These are phyloP conservation scores for Noctuana brunneofusca DNA, from an alignment of 2,888 invertebrate species.

Conservation along the genomic window DNA sequence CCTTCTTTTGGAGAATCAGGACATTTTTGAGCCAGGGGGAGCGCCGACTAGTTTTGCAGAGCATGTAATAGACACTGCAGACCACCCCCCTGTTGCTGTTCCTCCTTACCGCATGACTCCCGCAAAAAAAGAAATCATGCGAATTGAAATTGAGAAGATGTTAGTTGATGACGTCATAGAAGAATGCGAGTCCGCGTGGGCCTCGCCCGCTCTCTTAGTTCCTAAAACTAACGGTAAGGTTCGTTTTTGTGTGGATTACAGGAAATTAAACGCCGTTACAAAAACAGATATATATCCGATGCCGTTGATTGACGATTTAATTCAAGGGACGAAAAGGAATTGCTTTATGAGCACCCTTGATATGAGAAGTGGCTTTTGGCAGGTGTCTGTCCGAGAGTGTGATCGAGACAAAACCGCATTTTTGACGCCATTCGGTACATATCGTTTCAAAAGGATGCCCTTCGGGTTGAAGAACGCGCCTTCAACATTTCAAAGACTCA, in stretches of 20 bases:
- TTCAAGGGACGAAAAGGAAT: not conserved
- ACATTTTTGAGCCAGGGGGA: slow-evolving; percentile 13
- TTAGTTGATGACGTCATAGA: not conserved
- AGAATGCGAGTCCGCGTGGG: slow-evolving; percentile 3
- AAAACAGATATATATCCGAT: not conserved
- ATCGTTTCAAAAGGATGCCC: not conserved
- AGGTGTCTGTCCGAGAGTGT: not conserved
- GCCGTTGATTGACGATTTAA: not conserved
- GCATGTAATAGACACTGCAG: not conserved
- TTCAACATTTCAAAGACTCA: slow-evolving; percentile 8
- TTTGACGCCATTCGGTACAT: slow-evolving; percentile 4
- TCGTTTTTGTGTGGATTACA: not conserved
- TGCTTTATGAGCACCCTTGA: not conserved
- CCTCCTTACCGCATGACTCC: not conserved
- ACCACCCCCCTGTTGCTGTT: not conserved
- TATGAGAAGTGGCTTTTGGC: not conserved
- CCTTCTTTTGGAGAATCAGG: slow-evolving; percentile 7
- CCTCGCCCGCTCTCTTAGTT: not conserved
- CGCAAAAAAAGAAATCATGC: not conserved
- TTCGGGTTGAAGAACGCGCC: slow-evolving; percentile 1
- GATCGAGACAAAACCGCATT: slow-evolving; percentile 5
- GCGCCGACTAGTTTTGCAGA: not conserved
- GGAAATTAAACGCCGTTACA: not conserved
- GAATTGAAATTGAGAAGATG: not conserved
- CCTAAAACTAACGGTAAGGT: not conserved